These are phyloP conservation scores for Onychomys leucogaster DNA, from an alignment of 2,797 vertebrate genomes.

Conservation along the genomic window DNA sequence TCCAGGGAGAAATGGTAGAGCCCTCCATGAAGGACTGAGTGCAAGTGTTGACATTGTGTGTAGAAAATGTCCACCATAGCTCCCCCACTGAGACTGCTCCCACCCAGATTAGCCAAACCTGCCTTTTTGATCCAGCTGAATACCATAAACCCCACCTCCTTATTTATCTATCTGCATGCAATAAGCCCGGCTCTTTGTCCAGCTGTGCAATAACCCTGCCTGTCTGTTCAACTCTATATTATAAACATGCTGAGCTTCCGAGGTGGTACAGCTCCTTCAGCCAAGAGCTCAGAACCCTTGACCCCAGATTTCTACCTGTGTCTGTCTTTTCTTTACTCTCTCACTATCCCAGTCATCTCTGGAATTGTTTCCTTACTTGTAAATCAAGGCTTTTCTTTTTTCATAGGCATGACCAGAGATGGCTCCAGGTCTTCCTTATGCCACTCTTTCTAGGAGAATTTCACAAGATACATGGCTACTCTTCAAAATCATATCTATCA, in stretches of 20 bases:
- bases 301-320: not conserved
- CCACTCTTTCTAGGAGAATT: not conserved
- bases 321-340: not conserved
- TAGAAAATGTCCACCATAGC: not conserved
- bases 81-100: not conserved
- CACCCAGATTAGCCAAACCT: not conserved
- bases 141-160: too few species aligned
- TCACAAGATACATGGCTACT: slow-evolving; percentile 7
- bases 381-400: slow-evolving; percentile 2
- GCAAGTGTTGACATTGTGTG: too few species aligned
- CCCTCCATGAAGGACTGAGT: not conserved
- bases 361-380: slow-evolving; percentile 14
- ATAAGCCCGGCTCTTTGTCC: not conserved
- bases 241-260: not conserved
- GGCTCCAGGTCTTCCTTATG: not conserved
- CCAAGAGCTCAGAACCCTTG: not conserved
- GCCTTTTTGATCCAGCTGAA: not conserved
- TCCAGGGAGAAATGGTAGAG: not conserved
- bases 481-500: slow-evolving; percentile 13
- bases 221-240: too few species aligned
- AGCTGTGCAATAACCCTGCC: too few species aligned
- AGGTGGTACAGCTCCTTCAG: not conserved
- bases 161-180: not conserved
- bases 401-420: slow-evolving; percentile 13
- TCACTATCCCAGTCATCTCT: not conserved